A percentile compares a stretch with the other conserved stretches of the same genome.
Evolutionary conservation across 2,888 invertebrate species (phyloP).

Genomic region (Coelopa pilipes): DNA sequence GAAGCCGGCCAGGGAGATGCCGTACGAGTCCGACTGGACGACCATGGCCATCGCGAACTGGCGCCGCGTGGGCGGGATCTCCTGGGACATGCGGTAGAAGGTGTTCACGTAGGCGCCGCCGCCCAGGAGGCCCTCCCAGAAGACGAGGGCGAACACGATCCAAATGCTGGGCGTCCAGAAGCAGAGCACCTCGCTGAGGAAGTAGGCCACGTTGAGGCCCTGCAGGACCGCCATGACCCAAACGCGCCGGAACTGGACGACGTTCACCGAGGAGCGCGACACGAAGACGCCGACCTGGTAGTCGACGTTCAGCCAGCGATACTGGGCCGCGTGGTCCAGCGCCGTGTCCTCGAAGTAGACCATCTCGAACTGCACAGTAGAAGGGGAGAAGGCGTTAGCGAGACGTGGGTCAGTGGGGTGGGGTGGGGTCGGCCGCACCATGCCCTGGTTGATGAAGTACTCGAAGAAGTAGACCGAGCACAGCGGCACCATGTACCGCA

Average conservation of each 20-base stretch:
- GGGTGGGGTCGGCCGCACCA: slow-evolving; percentile 70
- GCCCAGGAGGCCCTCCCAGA: slow-evolving; percentile 81
- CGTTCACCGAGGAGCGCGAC: slow-evolving; percentile 82
- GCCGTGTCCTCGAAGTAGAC: slow-evolving; percentile 75
- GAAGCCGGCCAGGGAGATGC: slow-evolving; percentile 80
- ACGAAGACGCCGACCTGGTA: slow-evolving; percentile 88
- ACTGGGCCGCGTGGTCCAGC: slow-evolving; percentile 73
- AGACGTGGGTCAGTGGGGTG: not conserved
- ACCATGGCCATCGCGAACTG: slow-evolving; percentile 81
- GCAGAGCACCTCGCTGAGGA: slow-evolving; percentile 73
- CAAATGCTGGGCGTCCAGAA: slow-evolving; percentile 75
- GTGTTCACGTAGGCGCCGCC: slow-evolving; percentile 88
- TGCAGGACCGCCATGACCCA: slow-evolving; percentile 80
- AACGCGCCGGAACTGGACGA: slow-evolving; percentile 74
- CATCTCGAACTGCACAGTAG: slow-evolving; percentile 74
- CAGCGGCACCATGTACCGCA: slow-evolving; percentile 82
- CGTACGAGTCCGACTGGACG: slow-evolving; percentile 79
- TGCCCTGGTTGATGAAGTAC: slow-evolving; percentile 88
- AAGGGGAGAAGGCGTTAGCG: not conserved
- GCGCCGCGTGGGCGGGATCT: slow-evolving; percentile 69
- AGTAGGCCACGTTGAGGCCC: slow-evolving; percentile 73
- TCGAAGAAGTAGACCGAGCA: slow-evolving; percentile 83
- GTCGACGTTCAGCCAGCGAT: slow-evolving; percentile 83
- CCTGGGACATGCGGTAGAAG: slow-evolving; percentile 77
- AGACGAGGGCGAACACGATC: slow-evolving; percentile 73